Percentiles rank a stretch among this genome's conserved stretches.
These are phyloP conservation scores for Zosterops lateralis DNA, from an alignment of 2,113 vertebrate species.

Conservation along the genomic window DNA sequence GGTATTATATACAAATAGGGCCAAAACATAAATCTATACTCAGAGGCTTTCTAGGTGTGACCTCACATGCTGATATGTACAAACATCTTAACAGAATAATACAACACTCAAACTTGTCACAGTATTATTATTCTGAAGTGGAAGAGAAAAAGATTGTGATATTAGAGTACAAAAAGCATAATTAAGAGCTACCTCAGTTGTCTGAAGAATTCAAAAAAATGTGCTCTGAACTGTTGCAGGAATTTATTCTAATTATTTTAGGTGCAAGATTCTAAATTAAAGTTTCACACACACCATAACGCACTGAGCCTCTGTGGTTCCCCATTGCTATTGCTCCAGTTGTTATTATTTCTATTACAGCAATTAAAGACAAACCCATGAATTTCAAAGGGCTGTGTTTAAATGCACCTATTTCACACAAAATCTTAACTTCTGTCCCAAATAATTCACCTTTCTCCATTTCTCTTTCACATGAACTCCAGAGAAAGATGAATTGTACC, in stretches of 20 bases:
- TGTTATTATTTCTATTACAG: neutral
- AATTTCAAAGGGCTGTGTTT: neutral
- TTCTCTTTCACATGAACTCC: constrained; percentile 15
- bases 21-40: neutral
- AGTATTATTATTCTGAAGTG: neutral
- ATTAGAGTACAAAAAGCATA: neutral
- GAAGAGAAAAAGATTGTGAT: neutral
- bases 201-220: neutral
- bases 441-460: constrained; percentile 16
- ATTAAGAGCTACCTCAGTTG: neutral
- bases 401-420: neutral
- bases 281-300: neutral
- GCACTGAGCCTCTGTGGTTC: neutral
- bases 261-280: neutral
- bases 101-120: neutral
- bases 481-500: constrained; percentile 78
- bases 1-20: neutral
- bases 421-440: constrained; percentile 9
- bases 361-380: neutral
- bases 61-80: neutral
- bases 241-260: neutral
- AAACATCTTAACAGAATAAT: neutral
- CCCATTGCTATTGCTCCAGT: neutral
- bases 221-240: neutral
- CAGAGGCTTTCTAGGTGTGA: neutral